Evolutionary conservation across 2,113 vertebrate species (phyloP).

Genomic region (Echinops telfairi): DNA sequence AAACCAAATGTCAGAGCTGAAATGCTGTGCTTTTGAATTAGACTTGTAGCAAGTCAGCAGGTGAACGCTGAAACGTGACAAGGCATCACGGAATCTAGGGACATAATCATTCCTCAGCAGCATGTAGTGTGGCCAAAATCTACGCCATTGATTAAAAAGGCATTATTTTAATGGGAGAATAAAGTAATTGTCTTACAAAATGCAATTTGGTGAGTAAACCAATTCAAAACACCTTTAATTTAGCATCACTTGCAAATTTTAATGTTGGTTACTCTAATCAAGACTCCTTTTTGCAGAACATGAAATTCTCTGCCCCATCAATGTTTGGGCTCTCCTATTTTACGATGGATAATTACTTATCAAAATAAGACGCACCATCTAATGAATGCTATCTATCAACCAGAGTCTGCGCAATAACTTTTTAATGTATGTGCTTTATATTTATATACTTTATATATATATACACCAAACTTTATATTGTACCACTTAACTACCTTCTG

Average conservation of each 20-base stretch:
- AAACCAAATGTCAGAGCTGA: background rate
- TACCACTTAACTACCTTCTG: background rate
- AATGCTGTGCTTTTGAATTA: background rate
- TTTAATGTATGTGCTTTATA: background rate
- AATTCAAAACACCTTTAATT: conserved; percentile 14
- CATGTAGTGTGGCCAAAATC: background rate
- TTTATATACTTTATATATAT: background rate
- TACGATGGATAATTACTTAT: background rate
- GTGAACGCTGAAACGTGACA: background rate
- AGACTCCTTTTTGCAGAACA: background rate
- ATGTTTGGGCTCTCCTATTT: background rate
- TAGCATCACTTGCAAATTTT: conserved; percentile 33
- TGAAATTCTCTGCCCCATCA: background rate
- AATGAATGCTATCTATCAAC: background rate
- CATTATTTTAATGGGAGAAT: conserved; percentile 5
- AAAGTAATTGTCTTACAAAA: background rate
- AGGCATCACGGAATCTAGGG: background rate
- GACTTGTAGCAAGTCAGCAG: background rate
- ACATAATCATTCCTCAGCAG: background rate
- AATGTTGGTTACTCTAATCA: conserved; percentile 30
- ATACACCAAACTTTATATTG: conserved; percentile 2
- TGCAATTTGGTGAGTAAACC: background rate
- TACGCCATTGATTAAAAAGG: background rate
- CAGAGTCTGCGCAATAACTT: background rate
- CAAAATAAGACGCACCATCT: background rate